Percentiles rank a stretch among this genome's conserved stretches.
These are phyloP conservation scores for Eulemur macaco DNA, from an alignment of 2,113 vertebrate species.

Conservation along the genomic window DNA sequence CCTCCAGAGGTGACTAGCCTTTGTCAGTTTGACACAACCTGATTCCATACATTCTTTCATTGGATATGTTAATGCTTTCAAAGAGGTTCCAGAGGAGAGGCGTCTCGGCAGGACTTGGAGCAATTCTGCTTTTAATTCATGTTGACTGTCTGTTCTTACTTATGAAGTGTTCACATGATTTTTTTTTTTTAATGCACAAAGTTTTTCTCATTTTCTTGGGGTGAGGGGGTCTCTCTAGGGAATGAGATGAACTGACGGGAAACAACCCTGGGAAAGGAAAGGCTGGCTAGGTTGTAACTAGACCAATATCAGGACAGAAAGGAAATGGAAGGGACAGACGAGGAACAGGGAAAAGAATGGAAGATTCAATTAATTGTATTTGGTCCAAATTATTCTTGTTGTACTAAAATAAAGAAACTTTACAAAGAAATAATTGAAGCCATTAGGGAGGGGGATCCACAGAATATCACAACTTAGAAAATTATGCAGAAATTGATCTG, in stretches of 20 bases:
- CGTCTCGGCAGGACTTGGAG: not conserved
- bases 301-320: not conserved
- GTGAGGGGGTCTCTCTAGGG: not conserved
- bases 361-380: not conserved
- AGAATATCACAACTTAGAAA: not conserved
- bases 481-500: not conserved
- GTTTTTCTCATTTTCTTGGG: not conserved
- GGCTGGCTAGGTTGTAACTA: not conserved
- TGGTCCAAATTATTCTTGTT: not conserved
- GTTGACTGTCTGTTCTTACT: not conserved
- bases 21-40: not conserved
- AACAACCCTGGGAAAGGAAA: not conserved
- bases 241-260: not conserved
- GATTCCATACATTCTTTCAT: not conserved
- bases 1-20: not conserved
- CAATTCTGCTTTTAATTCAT: not conserved
- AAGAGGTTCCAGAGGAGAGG: not conserved
- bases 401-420: not conserved
- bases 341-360: not conserved
- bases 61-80: not conserved
- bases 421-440: slow-evolving; percentile 7
- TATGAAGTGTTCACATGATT: not conserved
- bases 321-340: not conserved
- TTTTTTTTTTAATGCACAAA: not conserved
- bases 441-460: not conserved